Base-by-base conservation (phyloP, 2,113 vertebrate species). In the Corythoichthys haematopterus region DNA sequence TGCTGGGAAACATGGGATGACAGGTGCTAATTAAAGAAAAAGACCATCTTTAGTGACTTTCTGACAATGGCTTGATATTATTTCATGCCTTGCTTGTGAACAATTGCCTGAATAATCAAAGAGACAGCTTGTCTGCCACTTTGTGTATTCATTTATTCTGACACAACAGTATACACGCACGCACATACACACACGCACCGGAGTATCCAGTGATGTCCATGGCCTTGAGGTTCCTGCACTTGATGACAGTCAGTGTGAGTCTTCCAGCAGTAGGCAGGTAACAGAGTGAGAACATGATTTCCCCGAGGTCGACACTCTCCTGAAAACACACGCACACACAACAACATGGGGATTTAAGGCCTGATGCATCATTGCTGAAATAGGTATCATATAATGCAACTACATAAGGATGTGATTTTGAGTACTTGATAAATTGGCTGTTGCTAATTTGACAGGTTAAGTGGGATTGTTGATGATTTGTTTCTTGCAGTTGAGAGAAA, bases 181-280 rank as follows among this genome's bases (percentile, higher is more conserved):
- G 57, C 48, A 72, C 10, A 55, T 53, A 40, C 57, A 38, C 45
- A 55, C 11, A 53, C 76, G 45, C 16, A 83, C 97, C 97, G 93
- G 97, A 99, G 86, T 96, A 98, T 59, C 97, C 97, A 4, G 95
- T 99, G 89, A 99, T 99, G 88, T 98, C 97, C 97, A 99, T 99
- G 48, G 97, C 97, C 91, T 99, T 99, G 75, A 99, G 96, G 88
- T 99, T 99, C 84, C 97, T 94, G 85, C 95, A 98, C 76, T 98
- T 99, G 90, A 99, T 98, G 85, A 99, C 97, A 0, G 97, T 99
- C 71, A 99, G 87, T 43, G 97, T 99, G 85, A 99, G 94, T 83
- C 96, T 91, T 65, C 97, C 97, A 11, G 97, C 97, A 0, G 97
- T 98, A 75, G 97, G 97, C 87, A 99, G 91, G 88, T 99, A 99